Base-by-base conservation (phyloP, 2,888 invertebrate genomes). In the Morpho helenor region DNA sequence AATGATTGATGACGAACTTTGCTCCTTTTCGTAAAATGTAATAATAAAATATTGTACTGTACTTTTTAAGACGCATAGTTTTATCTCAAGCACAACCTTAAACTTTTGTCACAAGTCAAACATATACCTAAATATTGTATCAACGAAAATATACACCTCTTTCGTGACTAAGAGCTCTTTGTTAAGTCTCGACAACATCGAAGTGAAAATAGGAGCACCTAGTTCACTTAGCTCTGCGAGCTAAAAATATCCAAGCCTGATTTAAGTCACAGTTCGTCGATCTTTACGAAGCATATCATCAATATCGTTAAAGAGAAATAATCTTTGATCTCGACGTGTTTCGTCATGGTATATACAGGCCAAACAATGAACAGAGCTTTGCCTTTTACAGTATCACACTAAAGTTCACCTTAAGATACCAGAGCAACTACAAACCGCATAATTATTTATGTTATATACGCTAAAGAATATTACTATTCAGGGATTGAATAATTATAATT, bases 281-380 rank as follows among this genome's bases (percentile, higher is more conserved):
- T 68, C 64, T 66, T 69, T 62, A 65, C 67, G 65, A 57, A 60
- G 63, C 61, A 69, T 77, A 76, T 75, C 74, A 80, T 81, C 79
- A 75, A 79, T 82, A 79, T 79, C 78, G 77, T 82, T 74, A 79
- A 79, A 71, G 73, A 69, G 64, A 74, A 75, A 69, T 70, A 71
- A 78, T 77, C 79, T 83, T 84, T 84, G 82, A 84, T 84, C 81
- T 80, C 66, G 60, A 55, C 61, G 65, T 68, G 64, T 67, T 66
- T 63, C 64, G 59, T 60, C 51, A 68, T 63, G 61, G 62, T 62
- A 58, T 52, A 23, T 54, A 42, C 48, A 57, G 55, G 57, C 56
- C 65, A 66, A 67, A 68, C 67, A 66, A 65, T 64, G 56, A 47
- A 66, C 50, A 57, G 50, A 52, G 45, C 55, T 61, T 59, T 60